phyloP scores from a whole-genome alignment of 2,797 vertebrate species.

The Vultur gryphus region DNA sequence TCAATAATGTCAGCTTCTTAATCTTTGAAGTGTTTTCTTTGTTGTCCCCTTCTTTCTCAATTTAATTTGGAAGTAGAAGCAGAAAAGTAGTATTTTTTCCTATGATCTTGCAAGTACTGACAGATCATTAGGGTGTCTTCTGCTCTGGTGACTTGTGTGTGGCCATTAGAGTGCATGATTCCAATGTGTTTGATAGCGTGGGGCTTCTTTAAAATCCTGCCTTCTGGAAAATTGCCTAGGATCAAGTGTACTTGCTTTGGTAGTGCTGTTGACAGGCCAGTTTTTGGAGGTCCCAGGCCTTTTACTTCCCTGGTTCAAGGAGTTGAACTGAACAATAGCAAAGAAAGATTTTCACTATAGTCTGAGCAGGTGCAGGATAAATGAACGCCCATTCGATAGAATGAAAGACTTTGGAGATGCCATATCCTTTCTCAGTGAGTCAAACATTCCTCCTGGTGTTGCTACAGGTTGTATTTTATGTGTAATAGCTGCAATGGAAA shows the following conservation, averaged over 20 bases:
- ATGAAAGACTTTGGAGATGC: not conserved
- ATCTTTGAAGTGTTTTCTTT: not conserved
- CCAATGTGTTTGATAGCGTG: not conserved
- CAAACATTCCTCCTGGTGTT: not conserved
- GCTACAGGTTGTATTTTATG: not conserved
- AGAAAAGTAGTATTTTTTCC: not conserved
- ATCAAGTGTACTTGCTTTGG: not conserved
- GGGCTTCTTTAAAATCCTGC: not conserved
- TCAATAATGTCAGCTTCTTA: not conserved
- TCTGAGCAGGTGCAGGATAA: conserved; percentile 1
- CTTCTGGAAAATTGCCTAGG: not conserved
- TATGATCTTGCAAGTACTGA: not conserved
- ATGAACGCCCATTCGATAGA: not conserved
- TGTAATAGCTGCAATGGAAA: not conserved
- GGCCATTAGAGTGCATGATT: not conserved
- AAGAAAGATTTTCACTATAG: not conserved
- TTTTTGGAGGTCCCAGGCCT: not conserved
- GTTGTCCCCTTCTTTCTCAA: not conserved
- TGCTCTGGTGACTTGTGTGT: not conserved
- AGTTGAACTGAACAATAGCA: not conserved
- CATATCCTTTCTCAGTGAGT: not conserved
- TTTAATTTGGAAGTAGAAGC: not conserved
- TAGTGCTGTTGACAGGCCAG: not conserved
- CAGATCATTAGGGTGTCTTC: not conserved
- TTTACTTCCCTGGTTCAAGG: not conserved